Percentiles rank a stretch among this genome's conserved stretches.
Conservation (phyloP, 2,113 vertebrate species). For the pig (Sus scrofa) region T2T-Sscrofa CM000814.6:144691001-144691500, state of each 20-base stretch:
- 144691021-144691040: neutral
- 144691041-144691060: rapidly evolving
- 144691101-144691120: neutral
- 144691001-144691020: neutral
- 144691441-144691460: neutral
- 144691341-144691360: neutral
- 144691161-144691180: too few species aligned
- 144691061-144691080: rapidly evolving
- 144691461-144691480: slow-evolving; percentile 36
- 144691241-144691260: neutral
- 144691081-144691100: neutral
- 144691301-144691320: neutral
- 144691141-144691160: rapidly evolving
- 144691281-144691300: slow-evolving; percentile 41
- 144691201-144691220: slow-evolving; percentile 13
- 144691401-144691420: slow-evolving; percentile 44
- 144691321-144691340: slow-evolving; percentile 26
- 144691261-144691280: neutral
- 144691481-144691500: neutral
- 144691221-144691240: neutral
- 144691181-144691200: neutral
- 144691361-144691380: slow-evolving; percentile 33
- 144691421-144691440: slow-evolving; percentile 59
- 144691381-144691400: slow-evolving; percentile 67
- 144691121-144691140: rapidly evolving